Percentiles rank a stretch among this genome's conserved stretches.
These are phyloP conservation scores for Acipenser transmontanus DNA, from an alignment of 2,797 vertebrate genomes.

Conservation along the genomic window DNA sequence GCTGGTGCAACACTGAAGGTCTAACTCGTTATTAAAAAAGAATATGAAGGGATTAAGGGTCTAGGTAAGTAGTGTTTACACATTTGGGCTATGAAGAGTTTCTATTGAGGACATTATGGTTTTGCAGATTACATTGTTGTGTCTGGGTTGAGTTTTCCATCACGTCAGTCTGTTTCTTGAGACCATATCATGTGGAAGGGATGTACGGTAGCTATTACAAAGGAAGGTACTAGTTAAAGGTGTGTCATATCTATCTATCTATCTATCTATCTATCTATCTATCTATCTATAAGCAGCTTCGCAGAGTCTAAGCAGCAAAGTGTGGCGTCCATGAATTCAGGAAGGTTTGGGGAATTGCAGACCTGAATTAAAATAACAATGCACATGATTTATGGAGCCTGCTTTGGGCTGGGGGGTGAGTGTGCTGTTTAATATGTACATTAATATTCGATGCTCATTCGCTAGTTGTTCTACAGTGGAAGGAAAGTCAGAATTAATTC, in stretches of 20 bases:
- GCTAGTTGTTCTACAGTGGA: not conserved
- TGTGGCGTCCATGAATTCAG: not conserved
- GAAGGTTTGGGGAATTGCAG: not conserved
- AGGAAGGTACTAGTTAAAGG: constrained; percentile 10
- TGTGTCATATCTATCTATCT: constrained; percentile 13
- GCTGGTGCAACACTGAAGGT: constrained; percentile 9
- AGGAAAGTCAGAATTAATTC: not conserved
- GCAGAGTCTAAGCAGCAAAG: not conserved
- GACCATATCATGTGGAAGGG: not conserved
- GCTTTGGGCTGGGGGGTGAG: constrained; percentile 18
- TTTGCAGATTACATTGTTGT: constrained; percentile 29
- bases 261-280: too few relatives aligned
- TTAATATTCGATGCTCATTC: not conserved
- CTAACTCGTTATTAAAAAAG: constrained; percentile 8
- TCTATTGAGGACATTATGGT: constrained; percentile 23
- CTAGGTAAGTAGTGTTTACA: constrained; percentile 27
- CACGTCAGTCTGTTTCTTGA: constrained; percentile 12
- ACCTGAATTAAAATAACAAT: not conserved
- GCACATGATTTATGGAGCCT: constrained; percentile 15
- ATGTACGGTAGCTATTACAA: not conserved
- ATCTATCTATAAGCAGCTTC: constrained; percentile 8
- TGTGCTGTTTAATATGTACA: not conserved
- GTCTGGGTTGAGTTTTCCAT: constrained; percentile 20
- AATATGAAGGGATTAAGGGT: not conserved
- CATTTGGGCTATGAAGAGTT: constrained; percentile 26